Evolutionary conservation across 2,797 vertebrate genomes (phyloP).

Genomic region (Pseudopleuronectes americanus): DNA sequence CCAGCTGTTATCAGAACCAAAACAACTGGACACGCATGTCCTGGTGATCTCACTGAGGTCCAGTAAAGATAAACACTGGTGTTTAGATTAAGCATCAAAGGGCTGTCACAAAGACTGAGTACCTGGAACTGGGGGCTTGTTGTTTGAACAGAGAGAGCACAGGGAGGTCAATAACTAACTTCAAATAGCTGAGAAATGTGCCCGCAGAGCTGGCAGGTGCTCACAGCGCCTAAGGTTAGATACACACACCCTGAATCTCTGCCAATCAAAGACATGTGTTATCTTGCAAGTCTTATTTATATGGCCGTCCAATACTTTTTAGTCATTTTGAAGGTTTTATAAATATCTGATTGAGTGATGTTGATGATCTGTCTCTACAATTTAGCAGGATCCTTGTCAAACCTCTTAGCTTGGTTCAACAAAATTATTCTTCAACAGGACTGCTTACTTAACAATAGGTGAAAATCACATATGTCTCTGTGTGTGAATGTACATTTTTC

Average conservation of each 20-base stretch:
- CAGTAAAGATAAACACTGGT: conserved; percentile 67
- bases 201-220: conserved; percentile 61
- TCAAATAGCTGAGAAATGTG: conserved; percentile 67
- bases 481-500: too few species aligned
- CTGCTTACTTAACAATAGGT: too few species aligned
- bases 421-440: too few species aligned
- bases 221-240: conserved; percentile 35
- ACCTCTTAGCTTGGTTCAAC: too few species aligned
- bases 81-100: conserved; percentile 78
- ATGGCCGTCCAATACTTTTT: too few species aligned
- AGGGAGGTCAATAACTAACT: conserved; percentile 71
- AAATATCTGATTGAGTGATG: too few species aligned
- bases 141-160: conserved; percentile 71
- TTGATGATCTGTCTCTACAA: too few species aligned
- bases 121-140: conserved; percentile 70
- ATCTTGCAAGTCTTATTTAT: conserved; percentile 28
- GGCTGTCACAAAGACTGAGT: conserved; percentile 70
- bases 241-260: conserved; percentile 9
- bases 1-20: conserved; percentile 71
- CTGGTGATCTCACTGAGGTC: conserved; percentile 65
- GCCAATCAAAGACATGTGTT: conserved; percentile 34
- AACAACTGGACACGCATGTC: conserved; percentile 70
- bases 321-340: too few species aligned
- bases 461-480: too few species aligned
- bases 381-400: too few species aligned